A percentile compares a stretch with the other conserved stretches of the same genome.
These are phyloP conservation scores for Chionomys nivalis DNA, from an alignment of 2,113 vertebrate species.

Conservation along the genomic window DNA sequence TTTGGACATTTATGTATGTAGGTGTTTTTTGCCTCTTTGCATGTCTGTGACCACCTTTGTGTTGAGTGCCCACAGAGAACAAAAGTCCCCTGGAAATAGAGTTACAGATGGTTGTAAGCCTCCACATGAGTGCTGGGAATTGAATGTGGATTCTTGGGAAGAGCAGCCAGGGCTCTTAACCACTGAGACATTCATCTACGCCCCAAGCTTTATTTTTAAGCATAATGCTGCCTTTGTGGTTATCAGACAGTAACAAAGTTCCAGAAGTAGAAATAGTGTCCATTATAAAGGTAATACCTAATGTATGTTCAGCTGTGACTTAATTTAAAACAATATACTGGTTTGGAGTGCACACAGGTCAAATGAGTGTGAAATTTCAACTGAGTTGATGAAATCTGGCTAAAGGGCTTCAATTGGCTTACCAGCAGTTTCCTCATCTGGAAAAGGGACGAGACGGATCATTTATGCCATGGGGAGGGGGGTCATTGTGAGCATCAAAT, in stretches of 20 bases:
- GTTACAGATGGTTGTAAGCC: neutral
- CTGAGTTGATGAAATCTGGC: neutral
- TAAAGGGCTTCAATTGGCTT: neutral
- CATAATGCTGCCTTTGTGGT: neutral
- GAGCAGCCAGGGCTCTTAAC: neutral
- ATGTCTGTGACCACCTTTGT: neutral
- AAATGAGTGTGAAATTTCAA: neutral
- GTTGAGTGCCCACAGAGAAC: neutral
- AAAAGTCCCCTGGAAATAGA: neutral
- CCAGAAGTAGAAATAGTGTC: slow-evolving; percentile 21
- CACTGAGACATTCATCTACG: neutral
- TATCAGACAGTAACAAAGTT: slow-evolving; percentile 25
- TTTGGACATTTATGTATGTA: neutral
- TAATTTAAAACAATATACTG: neutral
- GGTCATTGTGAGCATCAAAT: neutral
- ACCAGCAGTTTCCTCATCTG: neutral
- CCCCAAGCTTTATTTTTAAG: slow-evolving; percentile 45
- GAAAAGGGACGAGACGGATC: neutral
- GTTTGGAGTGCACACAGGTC: neutral
- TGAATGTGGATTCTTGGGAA: neutral
- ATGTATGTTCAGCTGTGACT: neutral
- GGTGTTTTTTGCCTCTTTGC: neutral
- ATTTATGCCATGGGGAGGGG: neutral
- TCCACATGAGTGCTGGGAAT: neutral
- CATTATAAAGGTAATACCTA: neutral